Evolutionary conservation across 2,888 invertebrate genomes (phyloP).

Genomic region (Xestia xanthographa): DNA sequence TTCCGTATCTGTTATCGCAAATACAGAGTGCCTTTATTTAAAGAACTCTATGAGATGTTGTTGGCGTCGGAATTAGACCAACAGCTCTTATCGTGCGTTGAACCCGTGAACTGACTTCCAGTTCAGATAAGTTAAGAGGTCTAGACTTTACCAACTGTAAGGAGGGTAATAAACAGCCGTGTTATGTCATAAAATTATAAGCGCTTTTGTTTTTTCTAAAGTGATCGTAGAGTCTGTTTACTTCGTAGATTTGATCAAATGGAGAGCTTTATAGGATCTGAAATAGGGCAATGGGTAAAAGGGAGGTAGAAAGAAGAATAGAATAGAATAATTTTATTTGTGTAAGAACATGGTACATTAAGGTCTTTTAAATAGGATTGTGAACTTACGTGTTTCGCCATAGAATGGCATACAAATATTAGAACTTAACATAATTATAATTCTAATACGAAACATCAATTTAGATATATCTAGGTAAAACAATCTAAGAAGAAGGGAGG

Average conservation of each 20-base stretch:
- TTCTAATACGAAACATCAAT: too few species aligned
- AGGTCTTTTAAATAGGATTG: too few species aligned
- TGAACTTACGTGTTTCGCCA: too few species aligned
- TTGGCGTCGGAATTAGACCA: constrained; percentile 34
- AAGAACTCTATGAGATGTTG: constrained; percentile 35
- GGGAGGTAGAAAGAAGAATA: background rate
- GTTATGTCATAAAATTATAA: constrained; percentile 18
- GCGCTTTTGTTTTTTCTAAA: constrained; percentile 11
- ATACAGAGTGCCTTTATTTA: constrained; percentile 20
- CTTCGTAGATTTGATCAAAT: background rate
- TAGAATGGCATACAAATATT: too few species aligned
- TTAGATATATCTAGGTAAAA: too few species aligned
- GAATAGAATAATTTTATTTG: too few species aligned
- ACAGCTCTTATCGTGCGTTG: constrained; percentile 49
- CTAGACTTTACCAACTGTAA: constrained; percentile 22
- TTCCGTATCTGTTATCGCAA: constrained; percentile 6
- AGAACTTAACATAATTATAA: too few species aligned
- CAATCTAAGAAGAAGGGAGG: too few species aligned
- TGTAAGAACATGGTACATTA: too few species aligned
- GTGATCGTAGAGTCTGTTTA: constrained; percentile 1
- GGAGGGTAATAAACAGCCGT: constrained; percentile 34
- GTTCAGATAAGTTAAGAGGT: constrained; percentile 41
- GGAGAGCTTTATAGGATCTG: background rate
- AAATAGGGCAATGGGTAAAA: background rate
- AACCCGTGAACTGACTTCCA: constrained; percentile 43